Base-by-base conservation (phyloP, 2,888 invertebrate species). In the Elegia similella region DNA sequence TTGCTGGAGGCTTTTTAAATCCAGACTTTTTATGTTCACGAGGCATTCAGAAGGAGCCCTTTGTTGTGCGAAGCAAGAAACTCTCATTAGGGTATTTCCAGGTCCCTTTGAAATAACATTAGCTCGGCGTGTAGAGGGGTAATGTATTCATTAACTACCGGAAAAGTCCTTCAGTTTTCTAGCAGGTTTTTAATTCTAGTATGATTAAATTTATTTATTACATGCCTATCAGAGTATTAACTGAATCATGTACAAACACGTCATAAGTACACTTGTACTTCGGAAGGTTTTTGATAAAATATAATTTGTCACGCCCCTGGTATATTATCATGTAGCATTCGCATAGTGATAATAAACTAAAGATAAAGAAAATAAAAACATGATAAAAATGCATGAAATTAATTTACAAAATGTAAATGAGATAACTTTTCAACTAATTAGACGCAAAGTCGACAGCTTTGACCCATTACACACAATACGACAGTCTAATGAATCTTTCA, bases 71-170 rank as follows among this genome's bases (percentile, higher is more conserved):
- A 71, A 77, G 79, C 74, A 84, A 83, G 77, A 75, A 80, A 77
- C 81, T 84, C 84, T 87, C 86, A 84, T 88, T 86, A 87, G 86
- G 79, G 82, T 84, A 80, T 73, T 84, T 81, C 76, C 73, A 72
- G 72, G 70, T 81, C 72, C 78, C 75, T 86, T 86, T 82, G 80
- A 80, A 84, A 86, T 84, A 75, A 82, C 73, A 85, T 87, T 85
- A 86, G 76, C 82, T 72, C 68, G 64, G 70, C 75, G 68, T 78
- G 76, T 71, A 68, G 70, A 78, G 75, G 72, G 66, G 70, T 78
- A 76, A 78, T 74, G 74, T 74, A 74, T 77, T 75, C 68, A 76
- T 73, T 73, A 73, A 69, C 57, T 42, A 30, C 62, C 68, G 69
- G 67, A 3, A 73, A 64, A 70, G 67, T 69, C 60, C 69, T 72